A percentile compares a stretch with the other conserved stretches of the same genome.
phyloP scores from a whole-genome alignment of 2,113 vertebrate species.

The Neotoma lepida region DNA sequence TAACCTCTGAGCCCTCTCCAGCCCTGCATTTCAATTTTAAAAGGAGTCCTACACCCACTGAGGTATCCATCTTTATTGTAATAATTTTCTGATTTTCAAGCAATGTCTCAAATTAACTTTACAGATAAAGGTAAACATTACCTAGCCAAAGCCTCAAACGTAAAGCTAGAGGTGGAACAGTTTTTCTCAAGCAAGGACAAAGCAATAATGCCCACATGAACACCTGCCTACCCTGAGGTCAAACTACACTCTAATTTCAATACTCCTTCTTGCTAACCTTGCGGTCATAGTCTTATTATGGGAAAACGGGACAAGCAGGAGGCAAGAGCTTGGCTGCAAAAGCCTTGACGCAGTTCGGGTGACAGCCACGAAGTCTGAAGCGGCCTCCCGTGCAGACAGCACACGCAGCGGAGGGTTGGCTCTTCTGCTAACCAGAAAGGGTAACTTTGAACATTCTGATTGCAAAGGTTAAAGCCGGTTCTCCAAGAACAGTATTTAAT shows the following conservation, averaged over 20 bases:
- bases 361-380: not conserved
- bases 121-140: slow-evolving; percentile 19
- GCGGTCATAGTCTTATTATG: not conserved
- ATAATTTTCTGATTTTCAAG: slow-evolving; percentile 13
- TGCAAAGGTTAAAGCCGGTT: not conserved
- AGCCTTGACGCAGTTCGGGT: not conserved
- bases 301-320: not conserved
- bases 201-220: not conserved
- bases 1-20: too few relatives aligned
- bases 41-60: not conserved
- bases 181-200: not conserved
- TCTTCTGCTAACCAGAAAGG: not conserved
- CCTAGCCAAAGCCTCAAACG: not conserved
- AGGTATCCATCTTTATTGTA: not conserved
- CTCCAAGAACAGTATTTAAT: not conserved
- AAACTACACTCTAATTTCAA: not conserved
- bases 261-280: not conserved
- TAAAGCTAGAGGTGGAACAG: not conserved
- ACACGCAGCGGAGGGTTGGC: not conserved
- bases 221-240: not conserved
- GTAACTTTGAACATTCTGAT: not conserved
- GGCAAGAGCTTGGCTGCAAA: not conserved
- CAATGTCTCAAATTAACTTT: not conserved
- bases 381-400: not conserved
- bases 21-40: not conserved